These are phyloP conservation scores for Dipodomys ordii DNA, from an alignment of 2,113 vertebrate genomes.

Conservation along the genomic window DNA sequence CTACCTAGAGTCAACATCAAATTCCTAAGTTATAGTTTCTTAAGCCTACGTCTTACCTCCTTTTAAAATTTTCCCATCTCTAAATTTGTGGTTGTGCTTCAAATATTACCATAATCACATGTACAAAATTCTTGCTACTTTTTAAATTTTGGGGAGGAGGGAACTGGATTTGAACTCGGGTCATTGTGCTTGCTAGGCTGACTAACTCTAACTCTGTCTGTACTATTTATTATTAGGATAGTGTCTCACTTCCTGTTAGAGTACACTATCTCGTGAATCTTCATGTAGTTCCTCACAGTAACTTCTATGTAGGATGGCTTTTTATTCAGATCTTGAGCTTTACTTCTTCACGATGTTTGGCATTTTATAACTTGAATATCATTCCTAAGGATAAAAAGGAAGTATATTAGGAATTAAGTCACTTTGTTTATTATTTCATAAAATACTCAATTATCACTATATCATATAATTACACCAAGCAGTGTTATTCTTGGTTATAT, in stretches of 20 bases:
- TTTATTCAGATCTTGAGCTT: not conserved
- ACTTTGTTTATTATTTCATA: not conserved
- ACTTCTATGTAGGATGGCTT: not conserved
- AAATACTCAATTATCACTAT: not conserved
- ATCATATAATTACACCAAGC: not conserved
- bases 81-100: not conserved
- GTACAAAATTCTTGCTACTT: not conserved
- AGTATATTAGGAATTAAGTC: not conserved
- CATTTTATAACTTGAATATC: not conserved
- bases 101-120: slow-evolving; percentile 7
- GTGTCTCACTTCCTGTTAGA: no score
- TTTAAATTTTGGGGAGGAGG: not conserved
- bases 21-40: slow-evolving; percentile 7
- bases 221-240: no score
- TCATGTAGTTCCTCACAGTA: not conserved
- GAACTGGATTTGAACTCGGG: no score
- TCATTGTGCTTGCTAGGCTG: no score
- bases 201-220: no score
- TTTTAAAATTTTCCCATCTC: slow-evolving; percentile 36
- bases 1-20: slow-evolving; percentile 30
- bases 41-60: not conserved
- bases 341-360: not conserved
- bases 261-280: not conserved
- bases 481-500: not conserved
- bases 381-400: not conserved